Evolutionary conservation across 1,140 invertebrate species (phyloP).

Genomic region (Listronotus bonariensis): DNA sequence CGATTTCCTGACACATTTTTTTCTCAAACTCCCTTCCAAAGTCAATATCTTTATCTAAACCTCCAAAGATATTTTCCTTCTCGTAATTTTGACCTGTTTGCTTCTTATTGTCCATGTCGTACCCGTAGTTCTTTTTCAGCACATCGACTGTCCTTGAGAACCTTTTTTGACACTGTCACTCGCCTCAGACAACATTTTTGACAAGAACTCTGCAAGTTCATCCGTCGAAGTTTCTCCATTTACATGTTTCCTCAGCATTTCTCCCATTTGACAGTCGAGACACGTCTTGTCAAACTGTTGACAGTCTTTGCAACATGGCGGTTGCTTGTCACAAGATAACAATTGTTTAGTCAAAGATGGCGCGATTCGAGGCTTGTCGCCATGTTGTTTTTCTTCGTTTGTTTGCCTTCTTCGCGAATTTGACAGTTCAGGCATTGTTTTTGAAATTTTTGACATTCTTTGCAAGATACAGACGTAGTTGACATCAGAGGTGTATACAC

Average conservation of each 20-base stretch:
- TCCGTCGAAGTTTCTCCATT: not conserved
- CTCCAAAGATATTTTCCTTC: constrained; percentile 2
- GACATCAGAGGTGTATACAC: too few species aligned
- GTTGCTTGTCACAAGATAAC: too few species aligned
- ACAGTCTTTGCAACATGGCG: not conserved
- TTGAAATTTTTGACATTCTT: constrained; percentile 2
- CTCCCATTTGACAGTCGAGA: not conserved
- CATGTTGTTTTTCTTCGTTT: constrained; percentile 2
- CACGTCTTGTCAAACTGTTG: not conserved
- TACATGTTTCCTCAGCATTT: not conserved
- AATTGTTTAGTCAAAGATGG: too few species aligned
- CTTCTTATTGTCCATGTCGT: not conserved
- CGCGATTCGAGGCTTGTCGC: not conserved
- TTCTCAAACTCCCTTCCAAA: constrained; percentile 5
- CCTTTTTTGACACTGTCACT: not conserved
- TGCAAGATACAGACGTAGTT: not conserved
- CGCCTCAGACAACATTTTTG: constrained; percentile 1
- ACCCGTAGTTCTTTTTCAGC: not conserved
- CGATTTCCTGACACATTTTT: constrained; percentile 4
- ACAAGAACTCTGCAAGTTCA: constrained; percentile 5
- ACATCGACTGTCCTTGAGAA: not conserved
- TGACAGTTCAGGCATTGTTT: constrained; percentile 7
- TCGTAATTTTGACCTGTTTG: not conserved
- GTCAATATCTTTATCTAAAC: not conserved
- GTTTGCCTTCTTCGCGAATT: not conserved